These are phyloP conservation scores for Barypeithes pellucidus DNA, from an alignment of 2,888 invertebrate species.

Conservation along the genomic window DNA sequence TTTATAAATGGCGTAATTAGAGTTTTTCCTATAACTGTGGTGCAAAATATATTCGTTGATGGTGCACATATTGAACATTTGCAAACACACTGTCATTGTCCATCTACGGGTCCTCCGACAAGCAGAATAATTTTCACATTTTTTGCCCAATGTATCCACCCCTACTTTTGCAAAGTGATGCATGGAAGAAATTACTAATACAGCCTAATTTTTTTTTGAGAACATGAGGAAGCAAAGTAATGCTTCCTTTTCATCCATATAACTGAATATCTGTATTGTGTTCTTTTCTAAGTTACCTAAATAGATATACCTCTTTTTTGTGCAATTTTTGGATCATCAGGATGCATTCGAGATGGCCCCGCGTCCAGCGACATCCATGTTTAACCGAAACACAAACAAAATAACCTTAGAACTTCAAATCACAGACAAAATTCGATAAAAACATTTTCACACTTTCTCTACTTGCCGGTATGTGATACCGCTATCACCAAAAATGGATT, in stretches of 20 bases:
- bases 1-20: slow-evolving; percentile 8
- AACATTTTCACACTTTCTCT: no score
- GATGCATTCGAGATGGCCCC: no score
- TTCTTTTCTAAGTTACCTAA: not conserved
- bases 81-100: slow-evolving; percentile 6
- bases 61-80: slow-evolving; percentile 4
- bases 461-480: no score
- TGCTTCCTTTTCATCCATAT: slow-evolving; percentile 3
- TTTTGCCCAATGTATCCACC: slow-evolving; percentile 4
- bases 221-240: slow-evolving; percentile 6
- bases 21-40: slow-evolving; percentile 15
- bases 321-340: no score
- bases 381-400: no score
- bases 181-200: not conserved
- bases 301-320: no score
- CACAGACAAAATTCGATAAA: no score
- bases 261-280: not conserved
- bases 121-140: slow-evolving; percentile 9
- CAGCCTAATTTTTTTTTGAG: slow-evolving; percentile 7
- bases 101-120: slow-evolving; percentile 17
- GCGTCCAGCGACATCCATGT: no score
- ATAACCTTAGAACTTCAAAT: no score
- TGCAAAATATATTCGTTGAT: slow-evolving; percentile 12
- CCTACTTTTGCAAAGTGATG: not conserved
- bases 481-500: no score